Percentiles rank a stretch among this genome's conserved stretches.
Evolutionary conservation across 2,888 invertebrate species (phyloP).

Genomic region (Xanthostigma xanthostigma): DNA sequence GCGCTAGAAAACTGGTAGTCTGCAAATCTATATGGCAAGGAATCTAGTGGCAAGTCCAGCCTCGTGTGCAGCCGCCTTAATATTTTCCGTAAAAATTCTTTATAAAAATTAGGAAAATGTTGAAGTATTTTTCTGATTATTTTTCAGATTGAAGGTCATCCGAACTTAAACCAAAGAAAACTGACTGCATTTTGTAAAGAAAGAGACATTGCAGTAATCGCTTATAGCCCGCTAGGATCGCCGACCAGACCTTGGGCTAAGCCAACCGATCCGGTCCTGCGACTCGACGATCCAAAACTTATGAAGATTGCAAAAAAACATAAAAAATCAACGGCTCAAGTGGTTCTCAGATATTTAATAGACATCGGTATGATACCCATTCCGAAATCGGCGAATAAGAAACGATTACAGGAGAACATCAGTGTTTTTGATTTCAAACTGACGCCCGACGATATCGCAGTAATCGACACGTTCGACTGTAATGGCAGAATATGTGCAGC

Average conservation of each 20-base stretch:
- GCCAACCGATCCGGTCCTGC: conserved; percentile 41
- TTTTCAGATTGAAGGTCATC: conserved; percentile 48
- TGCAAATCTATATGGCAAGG: too few species aligned
- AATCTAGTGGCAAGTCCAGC: too few species aligned
- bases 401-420: conserved; percentile 36
- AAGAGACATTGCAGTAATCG: conserved; percentile 48
- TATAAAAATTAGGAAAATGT: conserved; percentile 1
- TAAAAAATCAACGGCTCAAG: conserved; percentile 50
- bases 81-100: not conserved
- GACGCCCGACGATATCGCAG: conserved; percentile 31
- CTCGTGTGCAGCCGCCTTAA: too few species aligned
- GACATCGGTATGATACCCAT: conserved; percentile 37
- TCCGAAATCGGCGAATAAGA: conserved; percentile 39
- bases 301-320: conserved; percentile 47
- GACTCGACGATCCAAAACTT: conserved; percentile 42
- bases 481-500: conserved; percentile 7
- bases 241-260: conserved; percentile 57
- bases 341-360: conserved; percentile 45
- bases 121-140: conserved; percentile 7
- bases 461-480: conserved; percentile 33
- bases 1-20: too few species aligned
- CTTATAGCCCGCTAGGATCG: conserved; percentile 66
- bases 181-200: conserved; percentile 49
- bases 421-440: conserved; percentile 41
- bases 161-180: conserved; percentile 48